These are phyloP conservation scores for Tipula confusa DNA, from an alignment of 2,888 invertebrate genomes.

Conservation along the genomic window DNA sequence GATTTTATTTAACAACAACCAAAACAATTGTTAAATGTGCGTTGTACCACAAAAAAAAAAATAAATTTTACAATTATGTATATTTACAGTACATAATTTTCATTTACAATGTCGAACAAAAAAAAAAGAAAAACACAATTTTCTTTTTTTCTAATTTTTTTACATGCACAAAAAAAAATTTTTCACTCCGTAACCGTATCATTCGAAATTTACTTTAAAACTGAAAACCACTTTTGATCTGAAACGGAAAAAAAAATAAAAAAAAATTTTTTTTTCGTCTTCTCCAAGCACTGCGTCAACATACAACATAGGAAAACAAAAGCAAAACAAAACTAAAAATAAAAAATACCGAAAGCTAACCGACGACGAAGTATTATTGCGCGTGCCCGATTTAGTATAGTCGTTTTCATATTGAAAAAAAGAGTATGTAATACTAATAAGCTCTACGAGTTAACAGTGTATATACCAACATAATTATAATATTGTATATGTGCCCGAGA, in stretches of 20 bases:
- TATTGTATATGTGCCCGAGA: not conserved
- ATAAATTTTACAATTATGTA: not conserved
- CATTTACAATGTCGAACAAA: not conserved
- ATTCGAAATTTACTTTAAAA: conserved; percentile 9
- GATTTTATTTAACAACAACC: not conserved
- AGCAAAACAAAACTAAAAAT: not conserved
- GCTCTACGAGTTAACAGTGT: not conserved
- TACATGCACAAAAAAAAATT: not conserved
- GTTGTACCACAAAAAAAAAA: not conserved
- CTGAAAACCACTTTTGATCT: conserved; percentile 7
- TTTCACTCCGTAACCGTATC: conserved; percentile 16
- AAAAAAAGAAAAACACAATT: not conserved
- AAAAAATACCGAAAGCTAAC: not conserved
- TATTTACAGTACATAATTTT: not conserved
- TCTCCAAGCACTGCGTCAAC: conserved; percentile 25
- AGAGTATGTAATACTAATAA: not conserved
- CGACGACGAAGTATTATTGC: not conserved
- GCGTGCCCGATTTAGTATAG: not conserved
- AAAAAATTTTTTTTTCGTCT: not conserved
- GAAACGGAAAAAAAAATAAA: not conserved
- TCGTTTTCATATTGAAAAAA: not conserved
- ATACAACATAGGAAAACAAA: not conserved
- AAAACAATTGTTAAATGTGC: not conserved
- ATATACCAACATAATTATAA: not conserved
- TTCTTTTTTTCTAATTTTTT: not conserved